Evolutionary conservation across 1,140 invertebrate genomes (phyloP).

Genomic region (Musca domestica): DNA sequence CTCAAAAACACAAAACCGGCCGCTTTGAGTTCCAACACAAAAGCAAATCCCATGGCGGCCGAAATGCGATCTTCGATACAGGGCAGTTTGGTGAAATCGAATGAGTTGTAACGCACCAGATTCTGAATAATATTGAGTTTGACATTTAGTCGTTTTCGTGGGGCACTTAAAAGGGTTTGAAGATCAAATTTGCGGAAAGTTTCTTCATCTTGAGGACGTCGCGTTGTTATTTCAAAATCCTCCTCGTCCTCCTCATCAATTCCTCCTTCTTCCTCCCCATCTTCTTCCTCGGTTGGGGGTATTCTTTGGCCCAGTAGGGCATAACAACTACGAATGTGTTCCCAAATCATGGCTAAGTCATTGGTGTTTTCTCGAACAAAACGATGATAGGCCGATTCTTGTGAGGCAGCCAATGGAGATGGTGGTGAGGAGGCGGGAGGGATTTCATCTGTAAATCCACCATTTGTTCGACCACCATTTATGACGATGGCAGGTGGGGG

Average conservation of each 20-base stretch:
- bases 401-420: neutral
- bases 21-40: constrained; percentile 23
- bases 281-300: too few relatives aligned
- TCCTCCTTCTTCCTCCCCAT: too few relatives aligned
- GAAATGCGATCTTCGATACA: neutral
- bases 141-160: neutral
- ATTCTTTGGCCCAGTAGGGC: neutral
- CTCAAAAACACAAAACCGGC: constrained; percentile 20
- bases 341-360: neutral
- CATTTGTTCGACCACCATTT: neutral
- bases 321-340: constrained; percentile 5
- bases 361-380: constrained; percentile 14
- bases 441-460: too few relatives aligned
- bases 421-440: too few relatives aligned
- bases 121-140: constrained; percentile 19
- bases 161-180: neutral
- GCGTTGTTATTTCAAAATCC: too few relatives aligned
- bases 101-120: constrained; percentile 9
- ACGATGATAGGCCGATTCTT: neutral
- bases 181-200: neutral
- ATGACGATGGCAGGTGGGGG: neutral
- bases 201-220: too few relatives aligned
- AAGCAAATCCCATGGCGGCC: constrained; percentile 21
- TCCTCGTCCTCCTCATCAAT: too few relatives aligned
- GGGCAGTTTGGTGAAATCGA: constrained; percentile 14